Evolutionary conservation across 2,888 invertebrate genomes (phyloP), one percentile per base, ranked within the genome.

Genomic region (Tetheella fluctuosa): DNA sequence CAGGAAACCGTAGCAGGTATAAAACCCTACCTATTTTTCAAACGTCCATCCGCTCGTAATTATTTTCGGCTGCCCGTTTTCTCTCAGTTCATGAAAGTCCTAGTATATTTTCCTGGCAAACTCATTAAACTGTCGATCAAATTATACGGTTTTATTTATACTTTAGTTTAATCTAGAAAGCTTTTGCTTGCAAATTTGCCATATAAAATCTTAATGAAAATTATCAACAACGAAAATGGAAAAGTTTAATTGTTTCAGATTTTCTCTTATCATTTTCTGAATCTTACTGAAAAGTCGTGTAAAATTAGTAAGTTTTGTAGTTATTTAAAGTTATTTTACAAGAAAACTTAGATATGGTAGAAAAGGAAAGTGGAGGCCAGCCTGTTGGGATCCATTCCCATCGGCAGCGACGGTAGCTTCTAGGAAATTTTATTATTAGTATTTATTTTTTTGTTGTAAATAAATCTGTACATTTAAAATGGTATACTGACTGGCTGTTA

Each of bases 41-140:
- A 7, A 7, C 39, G 39, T 39, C 39, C 39, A n/a, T 39, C 39
- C 39, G 39, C n/a, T 1, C 10, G 48, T 48, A 48, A 48, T 48
- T 48, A 48, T 48, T 48, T 48, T 20, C 10, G 48, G 48, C 48
- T 8, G 48, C 17, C 42, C 10, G 2, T 48, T 48, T 48, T 20
- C 48, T 48, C 39, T 39, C 39, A n/a, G 48, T 48, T 48, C 17
- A 48, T 48, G 15, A 20, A 20, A 20, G 48, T 48, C 48, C 48
- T 48, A 48, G 20, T 48, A 20, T 48, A 48, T 48, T 48, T 48
- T 48, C 48, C 20, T 20, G 20, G 7, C 48, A 10, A 20, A 48
- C 48, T 48, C 48, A 48, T 48, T 48, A 48, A 48, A n/a, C 48
- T 48, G 48, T 48, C 48, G 48, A 48, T 48, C 48, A 20, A n/a